phyloP scores from a whole-genome alignment of 2,888 invertebrate species.

The Leptopilina drosophilae region DNA sequence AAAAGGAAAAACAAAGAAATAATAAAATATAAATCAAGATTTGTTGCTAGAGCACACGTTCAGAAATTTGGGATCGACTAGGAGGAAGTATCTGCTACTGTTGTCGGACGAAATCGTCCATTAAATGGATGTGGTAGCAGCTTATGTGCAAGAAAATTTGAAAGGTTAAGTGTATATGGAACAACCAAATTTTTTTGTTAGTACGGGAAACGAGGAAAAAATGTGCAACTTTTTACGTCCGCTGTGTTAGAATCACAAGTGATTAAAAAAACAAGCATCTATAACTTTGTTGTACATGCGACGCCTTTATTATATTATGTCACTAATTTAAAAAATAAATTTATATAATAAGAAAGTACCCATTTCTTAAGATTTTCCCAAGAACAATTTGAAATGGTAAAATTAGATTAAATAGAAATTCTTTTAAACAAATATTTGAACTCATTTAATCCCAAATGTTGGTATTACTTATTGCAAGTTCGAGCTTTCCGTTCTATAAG shows the following conservation, averaged over 20 bases:
- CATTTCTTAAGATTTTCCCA: no score
- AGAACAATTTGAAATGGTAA: no score
- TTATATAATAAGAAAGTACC: no score
- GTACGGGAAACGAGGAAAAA: constrained; percentile 36
- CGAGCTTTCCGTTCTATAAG: no score
- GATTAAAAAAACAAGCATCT: constrained; percentile 44
- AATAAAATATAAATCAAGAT: constrained; percentile 53
- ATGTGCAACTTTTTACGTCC: constrained; percentile 56
- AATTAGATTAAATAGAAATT: no score
- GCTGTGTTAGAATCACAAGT: constrained; percentile 47
- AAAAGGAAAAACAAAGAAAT: constrained; percentile 47
- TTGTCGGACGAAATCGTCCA: constrained; percentile 58
- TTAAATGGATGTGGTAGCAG: constrained; percentile 57
- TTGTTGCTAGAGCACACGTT: constrained; percentile 57
- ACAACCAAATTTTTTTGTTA: constrained; percentile 52
- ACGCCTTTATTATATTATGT: no score
- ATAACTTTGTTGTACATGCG: constrained; percentile 47
- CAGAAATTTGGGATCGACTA: constrained; percentile 55
- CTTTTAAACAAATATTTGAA: no score
- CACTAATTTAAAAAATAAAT: no score
- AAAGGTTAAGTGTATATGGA: constrained; percentile 53
- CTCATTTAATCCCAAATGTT: no score
- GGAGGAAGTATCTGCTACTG: constrained; percentile 57
- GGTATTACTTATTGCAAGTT: no score
- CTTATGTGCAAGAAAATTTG: constrained; percentile 55